These are phyloP conservation scores for Eupithecia centaureata DNA, from an alignment of 2,888 invertebrate genomes.

Conservation along the genomic window DNA sequence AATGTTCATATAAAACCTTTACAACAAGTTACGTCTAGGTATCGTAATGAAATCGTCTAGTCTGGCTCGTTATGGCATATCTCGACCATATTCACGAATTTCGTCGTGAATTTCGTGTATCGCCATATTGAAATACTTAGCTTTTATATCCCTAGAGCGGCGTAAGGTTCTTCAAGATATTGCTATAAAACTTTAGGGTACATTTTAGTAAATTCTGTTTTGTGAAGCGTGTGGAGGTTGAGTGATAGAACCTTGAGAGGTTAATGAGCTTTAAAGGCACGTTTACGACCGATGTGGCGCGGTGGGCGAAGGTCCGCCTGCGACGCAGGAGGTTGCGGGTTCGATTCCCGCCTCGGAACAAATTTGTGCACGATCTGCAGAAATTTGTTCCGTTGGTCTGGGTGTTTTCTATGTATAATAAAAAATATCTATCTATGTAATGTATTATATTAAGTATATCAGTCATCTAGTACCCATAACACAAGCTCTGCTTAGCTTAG, in stretches of 20 bases:
- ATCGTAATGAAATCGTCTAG: conserved; percentile 49
- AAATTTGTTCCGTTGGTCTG: no score
- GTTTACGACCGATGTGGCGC: no score
- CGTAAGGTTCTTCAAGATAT: conserved; percentile 26
- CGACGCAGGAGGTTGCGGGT: no score
- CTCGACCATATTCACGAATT: conserved; percentile 23
- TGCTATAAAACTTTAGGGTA: conserved; percentile 24
- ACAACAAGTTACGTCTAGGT: conserved; percentile 33
- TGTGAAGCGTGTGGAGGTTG: not conserved
- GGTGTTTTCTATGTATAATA: no score
- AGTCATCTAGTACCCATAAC: no score
- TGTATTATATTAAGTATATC: no score
- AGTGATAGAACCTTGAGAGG: not conserved
- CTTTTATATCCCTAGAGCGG: conserved; percentile 34
- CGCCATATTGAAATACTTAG: conserved; percentile 35
- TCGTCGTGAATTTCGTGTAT: conserved; percentile 21
- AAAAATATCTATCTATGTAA: no score
- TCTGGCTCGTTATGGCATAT: conserved; percentile 40
- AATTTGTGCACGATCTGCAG: no score
- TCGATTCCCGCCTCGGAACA: no score
- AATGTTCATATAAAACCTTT: conserved; percentile 1
- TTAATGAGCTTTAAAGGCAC: not conserved
- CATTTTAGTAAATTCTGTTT: conserved; percentile 25
- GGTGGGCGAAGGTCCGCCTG: no score
- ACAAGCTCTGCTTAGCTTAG: no score